Percentiles rank a stretch among this genome's conserved stretches.
These are phyloP conservation scores for Eupithecia exiguata DNA, from an alignment of 2,888 invertebrate genomes.

Conservation along the genomic window DNA sequence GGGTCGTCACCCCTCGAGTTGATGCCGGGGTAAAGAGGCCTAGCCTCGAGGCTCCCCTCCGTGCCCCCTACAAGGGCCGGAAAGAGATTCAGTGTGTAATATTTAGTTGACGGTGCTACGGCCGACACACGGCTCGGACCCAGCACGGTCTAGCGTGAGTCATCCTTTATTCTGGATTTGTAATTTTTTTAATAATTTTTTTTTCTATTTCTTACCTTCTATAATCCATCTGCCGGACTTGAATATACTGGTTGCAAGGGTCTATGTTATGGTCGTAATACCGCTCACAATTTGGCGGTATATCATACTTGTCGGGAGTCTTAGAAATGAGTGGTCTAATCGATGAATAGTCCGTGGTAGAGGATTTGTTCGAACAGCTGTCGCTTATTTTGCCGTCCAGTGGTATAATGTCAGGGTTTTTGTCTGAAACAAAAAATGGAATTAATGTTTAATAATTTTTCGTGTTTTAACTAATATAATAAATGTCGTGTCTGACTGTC, in stretches of 20 bases:
- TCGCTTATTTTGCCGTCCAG: constrained; percentile 79
- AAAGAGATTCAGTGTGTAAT: too few relatives aligned
- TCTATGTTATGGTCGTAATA: constrained; percentile 73
- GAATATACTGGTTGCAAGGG: constrained; percentile 72
- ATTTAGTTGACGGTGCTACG: too few relatives aligned
- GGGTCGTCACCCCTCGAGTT: too few relatives aligned
- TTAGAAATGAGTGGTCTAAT: constrained; percentile 74
- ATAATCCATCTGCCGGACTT: constrained; percentile 72
- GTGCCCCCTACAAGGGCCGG: too few relatives aligned
- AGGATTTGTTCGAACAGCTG: constrained; percentile 77
- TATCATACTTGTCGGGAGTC: constrained; percentile 72
- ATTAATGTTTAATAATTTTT: constrained; percentile 29
- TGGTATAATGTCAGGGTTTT: constrained; percentile 81
- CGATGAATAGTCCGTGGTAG: constrained; percentile 75
- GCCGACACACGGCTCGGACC: too few relatives aligned
- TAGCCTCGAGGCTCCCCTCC: too few relatives aligned
- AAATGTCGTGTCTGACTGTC: too few relatives aligned
- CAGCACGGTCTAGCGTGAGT: too few relatives aligned
- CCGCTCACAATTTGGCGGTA: constrained; percentile 65
- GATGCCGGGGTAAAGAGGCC: too few relatives aligned
- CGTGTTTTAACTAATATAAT: too few relatives aligned
- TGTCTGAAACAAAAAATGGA: constrained; percentile 65
- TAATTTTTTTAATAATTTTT: too few relatives aligned
- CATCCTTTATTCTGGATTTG: too few relatives aligned
- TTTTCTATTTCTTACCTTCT: constrained; percentile 51